A percentile compares a stretch with the other conserved stretches of the same genome.
These are phyloP conservation scores for Turdus rufiventris DNA, from an alignment of 2,113 vertebrate genomes.

Conservation along the genomic window DNA sequence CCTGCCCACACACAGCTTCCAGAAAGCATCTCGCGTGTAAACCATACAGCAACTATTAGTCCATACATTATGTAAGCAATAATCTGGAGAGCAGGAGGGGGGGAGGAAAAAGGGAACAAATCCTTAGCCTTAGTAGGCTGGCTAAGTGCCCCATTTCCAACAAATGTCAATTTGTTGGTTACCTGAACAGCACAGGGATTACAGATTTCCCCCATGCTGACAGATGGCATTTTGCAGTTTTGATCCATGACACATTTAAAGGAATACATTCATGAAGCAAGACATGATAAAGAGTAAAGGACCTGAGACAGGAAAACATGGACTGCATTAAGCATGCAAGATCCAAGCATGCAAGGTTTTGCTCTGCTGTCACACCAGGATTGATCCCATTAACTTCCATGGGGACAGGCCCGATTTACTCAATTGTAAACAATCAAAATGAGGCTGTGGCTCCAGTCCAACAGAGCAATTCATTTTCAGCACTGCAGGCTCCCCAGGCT, in stretches of 20 bases:
- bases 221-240: neutral
- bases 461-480: neutral
- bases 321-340: neutral
- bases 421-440: neutral
- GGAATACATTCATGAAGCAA: neutral
- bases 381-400: neutral
- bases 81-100: neutral
- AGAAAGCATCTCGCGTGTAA: neutral
- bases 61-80: neutral
- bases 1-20: neutral
- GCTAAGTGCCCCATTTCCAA: neutral
- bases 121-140: neutral
- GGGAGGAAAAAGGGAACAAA: neutral
- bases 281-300: neutral
- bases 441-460: neutral
- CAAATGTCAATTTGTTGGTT: neutral
- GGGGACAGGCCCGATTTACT: neutral
- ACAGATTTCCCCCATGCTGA: neutral
- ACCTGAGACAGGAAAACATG: neutral
- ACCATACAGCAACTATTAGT: neutral
- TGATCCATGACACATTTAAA: neutral
- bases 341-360: neutral
- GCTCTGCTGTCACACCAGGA: slow-evolving; percentile 5
- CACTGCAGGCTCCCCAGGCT: neutral
- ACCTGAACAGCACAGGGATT: slow-evolving; percentile 27